Percentiles rank a stretch among this genome's conserved stretches.
Evolutionary conservation across 1,140 invertebrate genomes (phyloP).

Genomic region (Babylonia areolata): DNA sequence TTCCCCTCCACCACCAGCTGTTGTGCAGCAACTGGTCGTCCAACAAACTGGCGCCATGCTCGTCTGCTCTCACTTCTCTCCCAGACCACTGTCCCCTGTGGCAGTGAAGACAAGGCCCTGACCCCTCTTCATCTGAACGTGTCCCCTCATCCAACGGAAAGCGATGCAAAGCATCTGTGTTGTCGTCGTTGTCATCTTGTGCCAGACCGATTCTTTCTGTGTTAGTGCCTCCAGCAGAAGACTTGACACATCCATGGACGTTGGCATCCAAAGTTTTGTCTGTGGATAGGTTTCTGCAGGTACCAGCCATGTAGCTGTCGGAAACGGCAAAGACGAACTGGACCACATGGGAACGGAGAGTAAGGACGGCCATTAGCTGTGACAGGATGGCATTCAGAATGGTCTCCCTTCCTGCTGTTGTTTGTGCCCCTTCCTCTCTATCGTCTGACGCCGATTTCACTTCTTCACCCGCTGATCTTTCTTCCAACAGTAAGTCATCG

Average conservation of each 20-base stretch:
- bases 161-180: background rate
- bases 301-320: background rate
- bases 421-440: background rate
- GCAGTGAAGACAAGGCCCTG: background rate
- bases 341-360: slow-evolving; percentile 21
- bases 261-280: background rate
- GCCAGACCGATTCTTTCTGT: background rate
- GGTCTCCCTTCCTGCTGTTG: background rate
- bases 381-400: slow-evolving; percentile 34
- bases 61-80: too few species aligned
- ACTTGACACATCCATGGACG: background rate
- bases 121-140: background rate
- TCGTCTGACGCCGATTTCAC: background rate
- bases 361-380: slow-evolving; percentile 37
- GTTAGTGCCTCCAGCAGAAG: background rate
- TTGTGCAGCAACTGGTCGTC: too few species aligned
- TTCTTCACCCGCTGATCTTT: background rate
- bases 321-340: slow-evolving; percentile 37
- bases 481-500: too few species aligned
- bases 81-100: too few species aligned
- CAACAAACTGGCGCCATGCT: too few species aligned
- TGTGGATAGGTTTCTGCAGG: background rate
- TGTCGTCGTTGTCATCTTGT: background rate
- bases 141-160: background rate
- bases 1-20: background rate